Conservation (phyloP, 2,888 invertebrate species). For the Pyrrhia umbra region DNA sequence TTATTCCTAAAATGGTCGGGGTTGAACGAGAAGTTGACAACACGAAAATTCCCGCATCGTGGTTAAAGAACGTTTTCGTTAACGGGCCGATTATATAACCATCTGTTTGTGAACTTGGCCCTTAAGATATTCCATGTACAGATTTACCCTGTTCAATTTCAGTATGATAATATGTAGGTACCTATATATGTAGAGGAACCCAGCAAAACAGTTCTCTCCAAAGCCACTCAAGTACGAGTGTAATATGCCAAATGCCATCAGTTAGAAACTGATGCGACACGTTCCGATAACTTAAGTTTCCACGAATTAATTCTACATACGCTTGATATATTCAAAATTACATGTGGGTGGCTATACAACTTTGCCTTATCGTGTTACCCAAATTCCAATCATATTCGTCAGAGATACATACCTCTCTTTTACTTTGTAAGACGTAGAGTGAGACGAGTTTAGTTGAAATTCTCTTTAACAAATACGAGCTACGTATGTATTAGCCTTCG, state of each 20-base stretch:
- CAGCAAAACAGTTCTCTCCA: slow-evolving; percentile 3
- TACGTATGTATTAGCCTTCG: slow-evolving; percentile 20
- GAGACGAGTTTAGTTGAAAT: slow-evolving; percentile 38
- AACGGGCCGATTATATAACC: too few species aligned
- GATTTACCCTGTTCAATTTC: too few species aligned
- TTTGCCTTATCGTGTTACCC: slow-evolving; percentile 61
- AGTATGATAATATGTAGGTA: too few species aligned
- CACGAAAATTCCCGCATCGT: too few species aligned
- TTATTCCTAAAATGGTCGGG: too few species aligned
- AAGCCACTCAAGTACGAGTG: background rate
- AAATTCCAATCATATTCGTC: slow-evolving; percentile 55
- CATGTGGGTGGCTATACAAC: slow-evolving; percentile 49
- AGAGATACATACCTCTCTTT: slow-evolving; percentile 33
- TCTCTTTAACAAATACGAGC: slow-evolving; percentile 21
- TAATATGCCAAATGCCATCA: slow-evolving; percentile 25
- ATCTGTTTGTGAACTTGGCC: too few species aligned
- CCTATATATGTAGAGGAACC: too few species aligned
- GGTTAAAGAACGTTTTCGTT: too few species aligned
- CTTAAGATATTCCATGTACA: too few species aligned
- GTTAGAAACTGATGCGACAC: slow-evolving; percentile 44
- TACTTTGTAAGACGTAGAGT: slow-evolving; percentile 18
- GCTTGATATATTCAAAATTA: slow-evolving; percentile 58
- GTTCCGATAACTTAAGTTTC: slow-evolving; percentile 46
- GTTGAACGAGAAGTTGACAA: too few species aligned
- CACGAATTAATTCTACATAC: slow-evolving; percentile 59